Conservation (phyloP, 2,888 invertebrate species). For the Cremastinae sp. region DNA sequence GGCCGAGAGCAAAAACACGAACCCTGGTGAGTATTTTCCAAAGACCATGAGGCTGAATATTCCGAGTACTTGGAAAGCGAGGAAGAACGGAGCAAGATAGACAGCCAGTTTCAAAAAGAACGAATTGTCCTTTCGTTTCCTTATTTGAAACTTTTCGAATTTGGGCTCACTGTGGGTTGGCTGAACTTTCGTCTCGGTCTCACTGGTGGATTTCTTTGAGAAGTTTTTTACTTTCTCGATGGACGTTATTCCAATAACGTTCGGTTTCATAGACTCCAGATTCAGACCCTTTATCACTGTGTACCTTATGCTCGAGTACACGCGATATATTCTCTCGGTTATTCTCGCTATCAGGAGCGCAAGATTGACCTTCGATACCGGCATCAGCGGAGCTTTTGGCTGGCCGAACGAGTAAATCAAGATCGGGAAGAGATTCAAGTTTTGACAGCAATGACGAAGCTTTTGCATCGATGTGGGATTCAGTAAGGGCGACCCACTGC, state of each 20-base stretch:
- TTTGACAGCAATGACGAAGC: constrained; percentile 78
- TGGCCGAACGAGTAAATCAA: constrained; percentile 77
- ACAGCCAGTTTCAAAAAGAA: constrained; percentile 69
- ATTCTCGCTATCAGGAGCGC: constrained; percentile 67
- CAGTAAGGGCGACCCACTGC: constrained; percentile 73
- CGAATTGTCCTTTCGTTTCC: constrained; percentile 68
- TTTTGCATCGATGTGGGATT: constrained; percentile 76
- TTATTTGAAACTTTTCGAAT: constrained; percentile 61
- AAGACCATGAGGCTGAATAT: constrained; percentile 70
- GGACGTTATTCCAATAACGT: constrained; percentile 4
- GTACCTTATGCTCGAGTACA: constrained; percentile 68
- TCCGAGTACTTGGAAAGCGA: constrained; percentile 70
- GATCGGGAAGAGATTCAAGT: constrained; percentile 77
- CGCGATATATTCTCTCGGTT: constrained; percentile 67
- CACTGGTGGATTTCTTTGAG: constrained; percentile 17
- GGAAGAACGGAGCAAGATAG: constrained; percentile 72
- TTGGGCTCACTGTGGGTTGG: constrained; percentile 11
- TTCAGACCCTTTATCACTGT: constrained; percentile 55
- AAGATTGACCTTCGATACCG: constrained; percentile 71
- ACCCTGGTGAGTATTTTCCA: constrained; percentile 76
- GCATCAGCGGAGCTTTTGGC: constrained; percentile 74
- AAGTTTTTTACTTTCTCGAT: neutral
- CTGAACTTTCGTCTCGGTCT: constrained; percentile 15
- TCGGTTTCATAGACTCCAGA: constrained; percentile 23
- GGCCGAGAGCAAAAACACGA: constrained; percentile 73